Evolutionary conservation across 2,888 invertebrate species (phyloP).

Genomic region (Phortica magna): DNA sequence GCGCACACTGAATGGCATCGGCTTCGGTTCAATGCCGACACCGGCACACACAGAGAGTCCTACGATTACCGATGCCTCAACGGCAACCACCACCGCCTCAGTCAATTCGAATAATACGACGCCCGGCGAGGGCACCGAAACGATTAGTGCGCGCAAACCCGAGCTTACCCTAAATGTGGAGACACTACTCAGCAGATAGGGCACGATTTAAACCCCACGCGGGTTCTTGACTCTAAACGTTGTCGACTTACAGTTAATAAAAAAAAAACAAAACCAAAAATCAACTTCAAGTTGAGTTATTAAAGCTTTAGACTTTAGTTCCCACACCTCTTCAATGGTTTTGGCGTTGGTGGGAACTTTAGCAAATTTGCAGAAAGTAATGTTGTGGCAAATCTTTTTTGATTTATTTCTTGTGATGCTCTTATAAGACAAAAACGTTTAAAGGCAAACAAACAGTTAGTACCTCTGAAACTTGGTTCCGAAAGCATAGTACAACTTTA

Average conservation of each 20-base stretch:
- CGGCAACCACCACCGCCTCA: conserved; percentile 52
- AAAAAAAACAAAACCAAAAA: conserved; percentile 31
- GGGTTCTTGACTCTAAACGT: background rate
- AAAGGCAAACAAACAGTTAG: conserved; percentile 45
- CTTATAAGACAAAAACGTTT: conserved; percentile 15
- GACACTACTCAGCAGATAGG: conserved; percentile 75
- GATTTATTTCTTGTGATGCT: conserved; percentile 20
- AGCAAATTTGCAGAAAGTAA: conserved; percentile 1
- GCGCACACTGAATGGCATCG: conserved; percentile 64
- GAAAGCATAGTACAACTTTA: conserved; percentile 66
- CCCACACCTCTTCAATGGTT: background rate
- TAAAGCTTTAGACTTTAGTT: conserved; percentile 23
- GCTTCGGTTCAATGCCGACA: conserved; percentile 42
- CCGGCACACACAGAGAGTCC: conserved; percentile 9
- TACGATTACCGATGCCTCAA: conserved; percentile 52
- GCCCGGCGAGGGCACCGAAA: conserved; percentile 42
- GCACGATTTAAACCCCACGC: conserved; percentile 67
- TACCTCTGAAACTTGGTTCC: conserved; percentile 66
- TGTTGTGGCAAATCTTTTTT: background rate
- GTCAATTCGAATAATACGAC: conserved; percentile 50
- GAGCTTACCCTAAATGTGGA: conserved; percentile 74
- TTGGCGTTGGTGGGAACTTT: background rate
- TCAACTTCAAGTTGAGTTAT: conserved; percentile 37
- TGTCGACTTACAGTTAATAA: background rate
- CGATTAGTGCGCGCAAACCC: conserved; percentile 49